phyloP scores from a whole-genome alignment of 2,888 invertebrate genomes.

The Asteroscopus sphinx region DNA sequence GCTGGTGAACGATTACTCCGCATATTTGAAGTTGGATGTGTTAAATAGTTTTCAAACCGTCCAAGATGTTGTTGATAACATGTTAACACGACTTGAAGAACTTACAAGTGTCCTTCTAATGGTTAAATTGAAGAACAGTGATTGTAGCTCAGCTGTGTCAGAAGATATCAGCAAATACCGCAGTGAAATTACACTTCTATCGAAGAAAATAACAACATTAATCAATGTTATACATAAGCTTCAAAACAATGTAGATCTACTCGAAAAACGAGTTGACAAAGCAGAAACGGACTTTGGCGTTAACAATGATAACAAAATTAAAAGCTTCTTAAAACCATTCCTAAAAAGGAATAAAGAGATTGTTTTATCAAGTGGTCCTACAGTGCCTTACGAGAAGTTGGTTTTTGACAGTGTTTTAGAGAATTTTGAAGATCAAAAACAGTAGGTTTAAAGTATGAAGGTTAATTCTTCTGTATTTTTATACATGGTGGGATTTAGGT shows the following conservation, averaged over 20 bases:
- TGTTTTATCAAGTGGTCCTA: slow-evolving; percentile 30
- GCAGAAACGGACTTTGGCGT: slow-evolving; percentile 91
- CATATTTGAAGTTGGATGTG: slow-evolving; percentile 88
- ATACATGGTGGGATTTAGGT: background rate
- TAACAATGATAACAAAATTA: slow-evolving; percentile 89
- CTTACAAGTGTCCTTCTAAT: slow-evolving; percentile 91
- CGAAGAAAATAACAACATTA: slow-evolving; percentile 88
- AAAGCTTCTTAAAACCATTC: slow-evolving; percentile 90
- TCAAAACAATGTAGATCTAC: slow-evolving; percentile 83
- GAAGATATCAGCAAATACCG: slow-evolving; percentile 88
- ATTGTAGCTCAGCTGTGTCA: slow-evolving; percentile 83
- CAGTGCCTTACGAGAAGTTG: slow-evolving; percentile 50
- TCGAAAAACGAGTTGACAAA: slow-evolving; percentile 90
- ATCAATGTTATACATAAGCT: slow-evolving; percentile 88
- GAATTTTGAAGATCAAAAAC: slow-evolving; percentile 71
- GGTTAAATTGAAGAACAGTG: slow-evolving; percentile 85
- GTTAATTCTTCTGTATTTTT: slow-evolving; percentile 6
- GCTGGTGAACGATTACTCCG: slow-evolving; percentile 87
- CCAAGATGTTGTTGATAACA: slow-evolving; percentile 91
- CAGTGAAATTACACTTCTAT: slow-evolving; percentile 86
- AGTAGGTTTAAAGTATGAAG: slow-evolving; percentile 1
- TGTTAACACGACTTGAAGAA: slow-evolving; percentile 92
- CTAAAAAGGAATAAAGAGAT: slow-evolving; percentile 78
- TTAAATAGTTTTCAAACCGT: slow-evolving; percentile 89
- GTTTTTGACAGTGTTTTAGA: slow-evolving; percentile 74